phyloP scores from a whole-genome alignment of 2,888 invertebrate species.

The Parnassius mnemosyne region DNA sequence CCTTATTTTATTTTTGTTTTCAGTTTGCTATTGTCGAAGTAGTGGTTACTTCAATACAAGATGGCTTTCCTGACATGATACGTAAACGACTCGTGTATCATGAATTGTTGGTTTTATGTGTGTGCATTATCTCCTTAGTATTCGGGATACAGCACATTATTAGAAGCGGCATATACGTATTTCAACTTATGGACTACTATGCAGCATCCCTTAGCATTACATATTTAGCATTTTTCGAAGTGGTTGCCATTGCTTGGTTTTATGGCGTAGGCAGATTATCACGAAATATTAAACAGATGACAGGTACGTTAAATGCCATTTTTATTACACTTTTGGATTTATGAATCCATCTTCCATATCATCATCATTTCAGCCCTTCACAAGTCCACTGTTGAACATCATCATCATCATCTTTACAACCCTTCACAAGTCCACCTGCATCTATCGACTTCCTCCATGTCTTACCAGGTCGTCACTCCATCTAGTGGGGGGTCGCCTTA shows the following conservation, averaged over 20 bases:
- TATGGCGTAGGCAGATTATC: constrained; percentile 91
- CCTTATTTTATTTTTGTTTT: constrained; percentile 44
- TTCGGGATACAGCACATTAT: constrained; percentile 93
- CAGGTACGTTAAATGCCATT: constrained; percentile 78
- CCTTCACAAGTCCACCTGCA: too few species aligned
- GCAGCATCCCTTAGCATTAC: constrained; percentile 95
- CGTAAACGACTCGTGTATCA: constrained; percentile 90
- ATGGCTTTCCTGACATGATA: constrained; percentile 94
- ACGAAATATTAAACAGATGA: constrained; percentile 94
- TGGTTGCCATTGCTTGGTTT: constrained; percentile 94
- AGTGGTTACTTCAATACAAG: constrained; percentile 95
- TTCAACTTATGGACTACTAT: constrained; percentile 95
- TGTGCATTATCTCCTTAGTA: constrained; percentile 90
- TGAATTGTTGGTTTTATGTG: constrained; percentile 90
- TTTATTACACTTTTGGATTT: not conserved
- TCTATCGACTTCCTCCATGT: too few species aligned
- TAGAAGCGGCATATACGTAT: constrained; percentile 94
- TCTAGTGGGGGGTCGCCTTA: too few species aligned
- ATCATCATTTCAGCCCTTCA: not conserved
- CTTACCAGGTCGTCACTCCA: too few species aligned
- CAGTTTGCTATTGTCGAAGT: constrained; percentile 97
- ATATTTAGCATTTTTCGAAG: constrained; percentile 96
- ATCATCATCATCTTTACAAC: too few species aligned
- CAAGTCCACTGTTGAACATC: too few species aligned
- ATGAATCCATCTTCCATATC: not conserved